These are phyloP conservation scores for Entomobrya proxima DNA, from an alignment of 2,888 invertebrate species.

Conservation along the genomic window DNA sequence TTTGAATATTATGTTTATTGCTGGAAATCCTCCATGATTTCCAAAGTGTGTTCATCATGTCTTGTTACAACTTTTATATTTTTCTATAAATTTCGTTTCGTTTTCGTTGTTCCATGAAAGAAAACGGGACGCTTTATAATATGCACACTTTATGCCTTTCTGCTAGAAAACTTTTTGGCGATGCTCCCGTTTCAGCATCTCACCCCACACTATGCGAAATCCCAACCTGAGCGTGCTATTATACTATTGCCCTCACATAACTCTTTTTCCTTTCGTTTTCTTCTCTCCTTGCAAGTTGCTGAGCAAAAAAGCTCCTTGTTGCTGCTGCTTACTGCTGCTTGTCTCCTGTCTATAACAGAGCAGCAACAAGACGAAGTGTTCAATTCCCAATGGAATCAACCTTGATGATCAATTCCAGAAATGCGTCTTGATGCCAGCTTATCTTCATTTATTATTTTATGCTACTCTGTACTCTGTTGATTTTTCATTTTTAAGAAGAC, in stretches of 20 bases:
- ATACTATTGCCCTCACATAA: background rate
- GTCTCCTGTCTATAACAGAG: no score
- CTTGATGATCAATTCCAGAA: constrained; percentile 51
- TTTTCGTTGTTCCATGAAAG: background rate
- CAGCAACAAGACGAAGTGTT: background rate
- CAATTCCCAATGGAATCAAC: background rate
- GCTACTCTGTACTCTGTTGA: no score
- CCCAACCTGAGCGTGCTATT: background rate
- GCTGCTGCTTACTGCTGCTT: no score
- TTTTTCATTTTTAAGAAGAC: no score
- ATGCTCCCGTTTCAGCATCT: background rate
- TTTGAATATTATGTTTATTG: no score
- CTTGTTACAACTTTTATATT: no score
- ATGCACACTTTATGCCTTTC: background rate
- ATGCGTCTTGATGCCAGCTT: background rate
- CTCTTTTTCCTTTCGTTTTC: no score
- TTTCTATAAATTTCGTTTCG: background rate
- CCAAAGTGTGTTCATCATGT: no score
- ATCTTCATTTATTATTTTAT: background rate
- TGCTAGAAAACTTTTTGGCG: no score
- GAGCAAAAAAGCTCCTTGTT: no score
- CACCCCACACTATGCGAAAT: background rate
- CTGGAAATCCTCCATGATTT: no score
- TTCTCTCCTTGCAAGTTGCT: background rate
- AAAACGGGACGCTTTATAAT: background rate